Evolutionary conservation across 2,888 invertebrate genomes (phyloP), one percentile per base, ranked within the genome.

Genomic region (Oligia strigilis): DNA sequence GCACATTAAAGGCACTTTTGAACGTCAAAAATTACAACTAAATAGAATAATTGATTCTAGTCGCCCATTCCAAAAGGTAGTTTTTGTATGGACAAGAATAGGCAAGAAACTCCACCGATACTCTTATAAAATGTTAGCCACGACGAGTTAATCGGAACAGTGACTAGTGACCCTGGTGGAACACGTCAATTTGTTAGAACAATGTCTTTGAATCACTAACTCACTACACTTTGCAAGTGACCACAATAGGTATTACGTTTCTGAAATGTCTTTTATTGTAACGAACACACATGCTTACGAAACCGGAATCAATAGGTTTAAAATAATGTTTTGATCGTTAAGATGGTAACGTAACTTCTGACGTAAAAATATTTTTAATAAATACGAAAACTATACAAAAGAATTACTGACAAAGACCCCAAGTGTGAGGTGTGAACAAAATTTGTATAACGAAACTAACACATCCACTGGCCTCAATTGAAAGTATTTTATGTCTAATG

Each of bases 101-200:
- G 29, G 29, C 29, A 29, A 29, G 29, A 29, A 29, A 29, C 29
- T 29, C 29, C 29, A 29, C 29, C 29, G 29, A 29, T 29, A 29
- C 29, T 29, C 29, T 29, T 29, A 1, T 29, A 29, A 29, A 29
- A 29, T 29, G 29, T 29, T 29, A 29, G 58, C 67, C n/a, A 52
- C n/a, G 78, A 78, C 78, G 60, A 49, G 78, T 70, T 75, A 66
- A 86, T 85, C 82, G 86, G 75, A 82, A 78, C 72, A 65, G 40
- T 52, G 60, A n/a, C 43, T 69, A 49, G n/a, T 29, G 72, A 46
- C 36, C 52, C 55, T 23, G 64, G 17, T 14, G 40, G 58, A 69
- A 55, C 75, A 40, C 14, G 29, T 17, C 58, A 64, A 49, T 75
- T 58, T 40, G 36, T 55, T 19, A 64, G 23, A 75, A 14, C 23